phyloP scores from a whole-genome alignment of 2,113 vertebrate species.

The Saccopteryx bilineata region DNA sequence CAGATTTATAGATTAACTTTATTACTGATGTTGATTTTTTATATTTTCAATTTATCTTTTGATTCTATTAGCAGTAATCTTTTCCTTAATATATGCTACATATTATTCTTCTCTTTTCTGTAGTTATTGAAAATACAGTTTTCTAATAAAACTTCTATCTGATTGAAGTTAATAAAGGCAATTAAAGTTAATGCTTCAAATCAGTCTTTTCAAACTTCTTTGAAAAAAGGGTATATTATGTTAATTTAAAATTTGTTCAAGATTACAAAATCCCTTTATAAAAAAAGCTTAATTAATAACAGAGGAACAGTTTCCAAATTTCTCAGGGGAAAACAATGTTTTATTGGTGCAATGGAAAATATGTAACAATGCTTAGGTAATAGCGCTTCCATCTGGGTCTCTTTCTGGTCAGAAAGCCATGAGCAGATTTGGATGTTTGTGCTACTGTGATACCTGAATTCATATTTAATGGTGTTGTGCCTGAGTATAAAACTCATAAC shows the following conservation, averaged over 20 bases:
- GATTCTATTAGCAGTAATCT: not conserved
- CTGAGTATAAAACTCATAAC: not conserved
- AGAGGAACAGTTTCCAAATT: not conserved
- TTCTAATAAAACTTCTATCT: not conserved
- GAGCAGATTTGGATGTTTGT: not conserved
- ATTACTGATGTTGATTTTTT: conserved; percentile 13
- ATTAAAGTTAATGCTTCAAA: conserved; percentile 26
- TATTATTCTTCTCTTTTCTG: conserved; percentile 14
- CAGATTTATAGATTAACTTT: not conserved
- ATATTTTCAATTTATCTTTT: conserved; percentile 1
- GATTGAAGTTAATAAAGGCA: not conserved
- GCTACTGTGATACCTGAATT: not conserved
- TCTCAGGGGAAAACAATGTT: not conserved
- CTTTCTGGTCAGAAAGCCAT: not conserved
- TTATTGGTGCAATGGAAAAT: not conserved
- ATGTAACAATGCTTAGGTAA: not conserved
- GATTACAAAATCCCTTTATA: not conserved
- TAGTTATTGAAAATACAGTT: not conserved
- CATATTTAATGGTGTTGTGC: not conserved
- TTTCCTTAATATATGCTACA: not conserved
- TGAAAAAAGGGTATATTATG: not conserved
- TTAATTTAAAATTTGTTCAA: not conserved
- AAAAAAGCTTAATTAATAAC: not conserved
- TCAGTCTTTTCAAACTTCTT: conserved; percentile 24
- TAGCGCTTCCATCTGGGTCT: not conserved